These are phyloP conservation scores for Drosophila pandora DNA, from an alignment of 1,140 invertebrate species.

Conservation along the genomic window DNA sequence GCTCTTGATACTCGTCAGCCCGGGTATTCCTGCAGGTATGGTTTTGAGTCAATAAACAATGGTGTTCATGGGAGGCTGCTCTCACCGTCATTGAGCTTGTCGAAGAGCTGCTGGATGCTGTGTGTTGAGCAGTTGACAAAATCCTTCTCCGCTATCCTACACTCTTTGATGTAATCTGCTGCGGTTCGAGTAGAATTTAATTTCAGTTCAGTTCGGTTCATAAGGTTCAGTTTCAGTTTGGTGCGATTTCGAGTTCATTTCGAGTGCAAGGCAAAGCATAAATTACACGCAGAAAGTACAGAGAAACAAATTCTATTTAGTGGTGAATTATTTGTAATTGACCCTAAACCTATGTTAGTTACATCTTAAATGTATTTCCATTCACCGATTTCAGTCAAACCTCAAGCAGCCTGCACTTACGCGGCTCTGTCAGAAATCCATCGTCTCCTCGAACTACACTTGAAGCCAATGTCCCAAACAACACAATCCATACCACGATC, in stretches of 20 bases:
- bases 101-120: conserved; percentile 87
- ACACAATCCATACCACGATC: conserved; percentile 24
- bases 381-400: neutral
- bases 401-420: conserved; percentile 59
- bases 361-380: conserved; percentile 27
- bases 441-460: conserved; percentile 50
- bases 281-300: conserved; percentile 48
- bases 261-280: conserved; percentile 28
- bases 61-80: neutral
- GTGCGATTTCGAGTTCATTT: conserved; percentile 18
- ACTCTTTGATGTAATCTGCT: conserved; percentile 88
- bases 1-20: conserved; percentile 84
- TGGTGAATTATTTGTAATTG: conserved; percentile 61
- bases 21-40: conserved; percentile 66
- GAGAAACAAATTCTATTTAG: conserved; percentile 73
- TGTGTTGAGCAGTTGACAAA: conserved; percentile 87
- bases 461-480: conserved; percentile 35
- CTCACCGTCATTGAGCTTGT: conserved; percentile 85
- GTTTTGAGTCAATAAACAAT: neutral
- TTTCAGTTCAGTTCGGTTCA: conserved; percentile 49
- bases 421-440: conserved; percentile 71
- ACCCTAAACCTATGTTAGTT: conserved; percentile 51
- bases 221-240: conserved; percentile 1
- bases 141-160: conserved; percentile 86
- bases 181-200: conserved; percentile 82